Evolutionary conservation across 2,888 invertebrate genomes (phyloP).

Genomic region (Harpalus rubripes): DNA sequence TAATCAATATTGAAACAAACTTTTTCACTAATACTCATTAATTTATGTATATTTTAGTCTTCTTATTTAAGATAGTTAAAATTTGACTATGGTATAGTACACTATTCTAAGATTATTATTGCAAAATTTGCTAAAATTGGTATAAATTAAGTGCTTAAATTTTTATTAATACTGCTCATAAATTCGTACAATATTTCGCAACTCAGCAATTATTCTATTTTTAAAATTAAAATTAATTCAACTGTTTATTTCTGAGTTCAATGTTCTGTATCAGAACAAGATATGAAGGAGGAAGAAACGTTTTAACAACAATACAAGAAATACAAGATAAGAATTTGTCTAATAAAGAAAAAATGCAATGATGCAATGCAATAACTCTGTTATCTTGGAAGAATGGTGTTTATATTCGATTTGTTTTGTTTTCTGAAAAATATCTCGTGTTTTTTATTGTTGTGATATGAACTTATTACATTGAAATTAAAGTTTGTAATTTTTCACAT

Average conservation of each 20-base stretch:
- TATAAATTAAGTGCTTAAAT: background rate
- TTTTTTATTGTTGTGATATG: background rate
- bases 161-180: background rate
- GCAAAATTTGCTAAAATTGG: background rate
- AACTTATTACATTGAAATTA: background rate
- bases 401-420: background rate
- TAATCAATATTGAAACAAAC: too few relatives aligned
- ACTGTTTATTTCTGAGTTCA: background rate
- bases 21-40: too few relatives aligned
- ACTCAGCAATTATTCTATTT: background rate
- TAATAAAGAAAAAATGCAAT: conserved; percentile 27
- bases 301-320: background rate
- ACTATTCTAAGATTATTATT: background rate
- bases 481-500: background rate
- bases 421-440: background rate
- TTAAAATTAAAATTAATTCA: background rate
- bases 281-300: background rate
- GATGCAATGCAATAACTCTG: conserved; percentile 25
- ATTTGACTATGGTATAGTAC: too few relatives aligned
- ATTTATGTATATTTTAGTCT: too few relatives aligned
- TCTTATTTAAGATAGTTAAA: too few relatives aligned
- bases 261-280: background rate
- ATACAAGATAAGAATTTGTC: background rate
- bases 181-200: background rate
- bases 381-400: background rate